These are phyloP conservation scores for Noctilio leporinus DNA, from an alignment of 2,113 vertebrate species.

Conservation along the genomic window DNA sequence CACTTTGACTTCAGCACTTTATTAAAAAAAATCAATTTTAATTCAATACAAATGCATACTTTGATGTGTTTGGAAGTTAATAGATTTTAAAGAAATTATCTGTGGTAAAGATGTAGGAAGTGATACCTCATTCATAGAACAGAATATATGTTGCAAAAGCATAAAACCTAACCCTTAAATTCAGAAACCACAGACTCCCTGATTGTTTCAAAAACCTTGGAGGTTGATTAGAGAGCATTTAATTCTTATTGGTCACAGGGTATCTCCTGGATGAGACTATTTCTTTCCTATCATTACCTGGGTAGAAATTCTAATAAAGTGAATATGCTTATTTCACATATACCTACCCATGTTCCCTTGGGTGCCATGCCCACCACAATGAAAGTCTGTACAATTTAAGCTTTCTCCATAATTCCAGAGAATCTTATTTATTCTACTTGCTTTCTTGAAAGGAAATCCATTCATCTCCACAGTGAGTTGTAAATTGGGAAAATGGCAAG, in stretches of 20 bases:
- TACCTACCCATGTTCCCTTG: neutral
- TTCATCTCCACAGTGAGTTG: neutral
- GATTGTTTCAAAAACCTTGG: neutral
- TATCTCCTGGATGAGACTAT: neutral
- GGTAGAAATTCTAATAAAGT: neutral
- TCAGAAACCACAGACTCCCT: neutral
- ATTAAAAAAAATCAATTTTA: slow-evolving; percentile 3
- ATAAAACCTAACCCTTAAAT: slow-evolving; percentile 21
- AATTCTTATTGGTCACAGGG: neutral
- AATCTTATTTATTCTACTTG: neutral
- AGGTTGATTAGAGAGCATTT: neutral
- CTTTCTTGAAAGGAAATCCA: neutral
- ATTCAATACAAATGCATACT: neutral
- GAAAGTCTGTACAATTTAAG: slow-evolving; percentile 26
- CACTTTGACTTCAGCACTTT: neutral
- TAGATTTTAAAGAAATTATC: neutral
- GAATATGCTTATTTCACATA: neutral
- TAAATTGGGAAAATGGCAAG: neutral
- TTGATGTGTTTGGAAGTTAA: slow-evolving; percentile 10
- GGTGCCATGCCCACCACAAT: neutral
- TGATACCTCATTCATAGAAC: neutral
- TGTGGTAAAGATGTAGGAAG: neutral
- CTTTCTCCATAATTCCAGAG: neutral
- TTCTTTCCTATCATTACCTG: neutral
- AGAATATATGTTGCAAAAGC: neutral